These are phyloP conservation scores for Bagarius yarrelli DNA, from an alignment of 2,113 vertebrate species.

Conservation along the genomic window DNA sequence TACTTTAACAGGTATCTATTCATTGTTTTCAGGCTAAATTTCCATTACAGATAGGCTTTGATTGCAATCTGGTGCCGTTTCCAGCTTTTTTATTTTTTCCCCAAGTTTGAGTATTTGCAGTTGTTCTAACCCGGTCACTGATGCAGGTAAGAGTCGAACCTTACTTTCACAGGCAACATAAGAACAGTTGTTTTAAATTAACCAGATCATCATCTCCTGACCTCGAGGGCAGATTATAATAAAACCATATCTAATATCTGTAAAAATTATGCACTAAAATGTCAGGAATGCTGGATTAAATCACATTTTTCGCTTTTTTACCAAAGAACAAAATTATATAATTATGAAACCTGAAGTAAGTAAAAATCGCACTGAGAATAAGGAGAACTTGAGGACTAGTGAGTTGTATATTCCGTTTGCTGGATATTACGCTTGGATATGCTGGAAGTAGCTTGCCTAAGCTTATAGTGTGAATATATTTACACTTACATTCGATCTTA, in stretches of 20 bases:
- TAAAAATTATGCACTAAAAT: neutral
- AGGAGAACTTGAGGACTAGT: neutral
- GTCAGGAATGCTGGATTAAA: neutral
- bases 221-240: neutral
- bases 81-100: constrained; percentile 26
- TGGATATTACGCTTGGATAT: neutral
- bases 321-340: neutral
- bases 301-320: neutral
- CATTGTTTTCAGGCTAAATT: neutral
- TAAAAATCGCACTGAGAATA: neutral
- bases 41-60: constrained; percentile 45
- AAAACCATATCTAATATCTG: neutral
- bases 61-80: constrained; percentile 61
- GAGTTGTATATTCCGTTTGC: constrained; percentile 9
- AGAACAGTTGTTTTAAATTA: neutral
- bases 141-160: neutral
- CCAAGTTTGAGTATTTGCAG: neutral
- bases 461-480: neutral
- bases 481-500: neutral
- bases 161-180: neutral
- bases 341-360: neutral
- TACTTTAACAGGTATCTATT: constrained; percentile 5
- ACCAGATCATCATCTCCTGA: neutral
- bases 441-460: too few relatives aligned
- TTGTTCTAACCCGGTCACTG: neutral